Evolutionary conservation across 1,140 invertebrate genomes (phyloP).

Genomic region (Drosophila funebris): DNA sequence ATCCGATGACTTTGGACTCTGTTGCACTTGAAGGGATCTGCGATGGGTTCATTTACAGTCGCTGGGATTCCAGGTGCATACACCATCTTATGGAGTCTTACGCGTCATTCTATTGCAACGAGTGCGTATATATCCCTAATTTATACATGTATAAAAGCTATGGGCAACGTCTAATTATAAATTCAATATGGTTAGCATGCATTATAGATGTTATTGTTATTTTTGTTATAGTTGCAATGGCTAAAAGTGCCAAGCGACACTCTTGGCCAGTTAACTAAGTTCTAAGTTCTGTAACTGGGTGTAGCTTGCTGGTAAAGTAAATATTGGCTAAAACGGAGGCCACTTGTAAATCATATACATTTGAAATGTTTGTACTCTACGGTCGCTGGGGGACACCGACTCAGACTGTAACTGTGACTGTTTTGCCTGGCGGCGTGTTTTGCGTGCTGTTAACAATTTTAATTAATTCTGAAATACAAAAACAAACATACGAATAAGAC

Average conservation of each 20-base stretch:
- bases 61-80: no score
- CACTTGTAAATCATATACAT: constrained; percentile 13
- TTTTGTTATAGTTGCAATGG: background rate
- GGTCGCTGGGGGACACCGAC: constrained; percentile 3
- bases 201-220: background rate
- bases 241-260: background rate
- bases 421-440: constrained; percentile 9
- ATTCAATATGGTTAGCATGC: background rate
- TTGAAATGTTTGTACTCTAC: constrained; percentile 6
- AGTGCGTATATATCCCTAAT: no score
- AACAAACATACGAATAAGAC: constrained; percentile 8
- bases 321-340: constrained; percentile 1
- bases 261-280: background rate
- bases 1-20: no score
- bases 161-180: background rate
- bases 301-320: background rate
- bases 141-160: no score
- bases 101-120: no score
- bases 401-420: background rate
- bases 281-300: background rate
- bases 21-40: no score
- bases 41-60: no score
- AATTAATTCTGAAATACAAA: constrained; percentile 29
- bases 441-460: constrained; percentile 42
- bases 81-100: no score